These are phyloP conservation scores for Casuarius casuarius DNA, from an alignment of 2,113 vertebrate species.

Conservation along the genomic window DNA sequence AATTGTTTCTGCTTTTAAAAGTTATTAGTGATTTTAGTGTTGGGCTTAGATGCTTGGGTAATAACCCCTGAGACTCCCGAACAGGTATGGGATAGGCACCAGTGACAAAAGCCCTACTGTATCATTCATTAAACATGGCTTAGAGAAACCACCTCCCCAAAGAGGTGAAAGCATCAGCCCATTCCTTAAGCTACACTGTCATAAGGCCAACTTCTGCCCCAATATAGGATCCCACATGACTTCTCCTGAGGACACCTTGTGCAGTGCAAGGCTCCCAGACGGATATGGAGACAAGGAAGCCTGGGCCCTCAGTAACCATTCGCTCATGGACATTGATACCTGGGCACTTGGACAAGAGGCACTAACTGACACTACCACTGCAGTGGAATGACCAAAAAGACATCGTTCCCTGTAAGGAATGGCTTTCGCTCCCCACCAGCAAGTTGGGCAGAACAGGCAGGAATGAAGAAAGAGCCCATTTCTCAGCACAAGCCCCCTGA, in stretches of 20 bases:
- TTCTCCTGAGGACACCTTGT: not conserved
- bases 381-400: not conserved
- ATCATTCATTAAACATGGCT: not conserved
- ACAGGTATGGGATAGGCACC: not conserved
- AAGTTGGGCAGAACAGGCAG: not conserved
- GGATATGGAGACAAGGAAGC: rapidly evolving
- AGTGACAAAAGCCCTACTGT: not conserved
- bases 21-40: constrained; percentile 10
- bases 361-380: not conserved
- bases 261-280: not conserved
- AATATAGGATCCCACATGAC: not conserved
- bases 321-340: not conserved
- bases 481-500: not conserved
- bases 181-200: not conserved
- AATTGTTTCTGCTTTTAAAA: constrained; percentile 53
- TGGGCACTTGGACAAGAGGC: not conserved
- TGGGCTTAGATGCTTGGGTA: not conserved
- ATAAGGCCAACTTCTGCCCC: not conserved
- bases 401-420: not conserved
- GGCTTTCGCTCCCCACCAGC: not conserved
- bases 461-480: not conserved
- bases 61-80: not conserved
- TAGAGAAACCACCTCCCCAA: not conserved
- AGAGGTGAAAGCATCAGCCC: not conserved
- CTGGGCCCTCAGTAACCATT: not conserved